phyloP scores from a whole-genome alignment of 2,113 vertebrate genomes.

The Upupa epops region DNA sequence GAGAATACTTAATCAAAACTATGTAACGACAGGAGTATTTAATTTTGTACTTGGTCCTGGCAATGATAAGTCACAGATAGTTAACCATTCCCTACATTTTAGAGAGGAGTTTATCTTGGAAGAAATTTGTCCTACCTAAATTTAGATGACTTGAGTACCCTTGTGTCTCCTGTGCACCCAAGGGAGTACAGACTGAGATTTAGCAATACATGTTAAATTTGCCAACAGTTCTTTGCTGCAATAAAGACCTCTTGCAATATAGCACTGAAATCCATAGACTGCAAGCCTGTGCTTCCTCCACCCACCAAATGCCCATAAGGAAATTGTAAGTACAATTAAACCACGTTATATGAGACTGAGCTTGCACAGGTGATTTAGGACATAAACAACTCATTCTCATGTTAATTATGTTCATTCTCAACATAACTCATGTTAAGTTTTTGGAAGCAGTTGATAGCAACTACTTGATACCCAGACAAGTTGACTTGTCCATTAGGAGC shows the following conservation, averaged over 20 bases:
- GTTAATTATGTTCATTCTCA: too few relatives aligned
- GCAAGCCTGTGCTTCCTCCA: background rate
- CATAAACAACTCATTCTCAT: background rate
- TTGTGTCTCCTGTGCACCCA: background rate
- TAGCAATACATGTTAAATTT: conserved; percentile 32
- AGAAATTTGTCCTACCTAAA: background rate
- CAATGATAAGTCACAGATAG: background rate
- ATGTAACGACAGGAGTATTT: background rate
- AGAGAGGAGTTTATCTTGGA: background rate
- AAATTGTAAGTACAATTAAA: conserved; percentile 18
- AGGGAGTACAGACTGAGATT: background rate
- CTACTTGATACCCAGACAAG: background rate
- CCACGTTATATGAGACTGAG: background rate
- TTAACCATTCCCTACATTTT: background rate
- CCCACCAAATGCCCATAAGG: conserved; percentile 31
- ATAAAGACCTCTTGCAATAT: conserved; percentile 52
- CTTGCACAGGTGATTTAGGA: background rate
- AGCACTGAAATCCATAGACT: conserved; percentile 24
- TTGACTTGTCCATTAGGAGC: background rate
- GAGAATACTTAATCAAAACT: background rate
- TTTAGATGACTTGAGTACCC: background rate
- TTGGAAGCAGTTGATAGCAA: background rate
- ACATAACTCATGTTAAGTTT: too few relatives aligned
- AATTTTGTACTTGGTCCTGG: background rate
- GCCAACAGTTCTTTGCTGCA: conserved; percentile 19